These are phyloP conservation scores for Penaeus indicus DNA, from an alignment of 1,140 invertebrate genomes.

Conservation along the genomic window DNA sequence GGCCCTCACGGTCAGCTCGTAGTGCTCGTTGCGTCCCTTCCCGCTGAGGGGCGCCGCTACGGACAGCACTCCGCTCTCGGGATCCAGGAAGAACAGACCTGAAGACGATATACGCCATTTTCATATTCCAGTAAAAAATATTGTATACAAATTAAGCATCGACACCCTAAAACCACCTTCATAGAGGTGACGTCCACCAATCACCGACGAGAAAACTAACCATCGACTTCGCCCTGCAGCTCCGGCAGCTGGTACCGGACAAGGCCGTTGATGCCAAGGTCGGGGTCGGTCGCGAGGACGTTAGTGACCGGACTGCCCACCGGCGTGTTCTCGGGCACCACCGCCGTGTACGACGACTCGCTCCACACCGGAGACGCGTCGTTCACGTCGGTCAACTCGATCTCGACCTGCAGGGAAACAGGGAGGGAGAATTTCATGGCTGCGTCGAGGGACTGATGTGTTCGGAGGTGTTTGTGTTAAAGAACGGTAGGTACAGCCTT, in stretches of 20 bases:
- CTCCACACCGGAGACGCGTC: conserved; percentile 80
- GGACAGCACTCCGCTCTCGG: conserved; percentile 78
- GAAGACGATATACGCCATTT: background rate
- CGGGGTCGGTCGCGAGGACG: conserved; percentile 67
- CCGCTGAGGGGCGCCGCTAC: conserved; percentile 79
- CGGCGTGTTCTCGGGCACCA: conserved; percentile 70
- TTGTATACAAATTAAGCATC: too few relatives aligned
- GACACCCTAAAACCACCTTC: too few relatives aligned
- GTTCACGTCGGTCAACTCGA: conserved; percentile 85
- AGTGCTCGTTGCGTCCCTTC: conserved; percentile 82
- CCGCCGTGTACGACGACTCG: conserved; percentile 69
- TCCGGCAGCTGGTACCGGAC: conserved; percentile 70
- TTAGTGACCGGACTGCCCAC: conserved; percentile 68
- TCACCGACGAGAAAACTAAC: conserved; percentile 40
- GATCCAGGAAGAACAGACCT: conserved; percentile 79
- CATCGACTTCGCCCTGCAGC: conserved; percentile 66
- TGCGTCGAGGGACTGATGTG: too few relatives aligned
- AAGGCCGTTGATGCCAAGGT: conserved; percentile 74
- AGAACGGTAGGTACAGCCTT: too few relatives aligned
- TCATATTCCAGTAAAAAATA: background rate
- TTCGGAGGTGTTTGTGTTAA: background rate
- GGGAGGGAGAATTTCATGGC: background rate
- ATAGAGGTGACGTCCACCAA: too few relatives aligned
- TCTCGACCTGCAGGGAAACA: conserved; percentile 72
- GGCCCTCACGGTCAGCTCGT: conserved; percentile 78